These are phyloP conservation scores for Gasteruption jaculator DNA, from an alignment of 2,888 invertebrate species.

Conservation along the genomic window DNA sequence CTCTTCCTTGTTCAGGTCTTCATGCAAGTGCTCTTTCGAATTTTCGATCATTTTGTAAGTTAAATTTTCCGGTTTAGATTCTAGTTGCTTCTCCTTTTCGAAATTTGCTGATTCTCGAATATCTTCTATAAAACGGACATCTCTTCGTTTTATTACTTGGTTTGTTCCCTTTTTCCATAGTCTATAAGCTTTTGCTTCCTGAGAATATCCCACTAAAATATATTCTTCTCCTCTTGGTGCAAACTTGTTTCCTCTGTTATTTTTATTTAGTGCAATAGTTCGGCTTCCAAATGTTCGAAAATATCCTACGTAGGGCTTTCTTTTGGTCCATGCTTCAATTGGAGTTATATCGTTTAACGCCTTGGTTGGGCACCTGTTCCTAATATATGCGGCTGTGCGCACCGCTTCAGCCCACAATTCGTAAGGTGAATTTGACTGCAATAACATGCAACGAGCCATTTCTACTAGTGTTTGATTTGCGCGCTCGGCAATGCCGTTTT, in stretches of 20 bases:
- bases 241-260: conserved; percentile 22
- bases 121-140: conserved; percentile 23
- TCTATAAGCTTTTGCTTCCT: conserved; percentile 27
- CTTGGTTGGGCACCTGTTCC: conserved; percentile 19
- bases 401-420: conserved; percentile 32
- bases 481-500: conserved; percentile 35
- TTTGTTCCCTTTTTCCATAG: conserved; percentile 23
- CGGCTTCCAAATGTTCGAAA: conserved; percentile 23
- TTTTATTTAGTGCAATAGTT: conserved; percentile 23
- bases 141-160: conserved; percentile 20
- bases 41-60: too few species aligned
- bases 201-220: conserved; percentile 20
- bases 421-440: conserved; percentile 23
- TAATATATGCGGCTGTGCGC: conserved; percentile 12
- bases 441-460: conserved; percentile 30
- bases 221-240: conserved; percentile 23
- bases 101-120: too few species aligned
- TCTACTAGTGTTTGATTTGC: conserved; percentile 33
- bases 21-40: too few species aligned
- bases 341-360: conserved; percentile 10
- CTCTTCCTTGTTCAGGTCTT: too few species aligned
- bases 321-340: conserved; percentile 16
- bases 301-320: conserved; percentile 24
- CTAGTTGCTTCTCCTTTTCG: too few species aligned
- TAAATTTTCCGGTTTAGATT: too few species aligned